Base-by-base conservation (phyloP, 2,113 vertebrate genomes). In the Haplochromis vanheusdeni region DNA sequence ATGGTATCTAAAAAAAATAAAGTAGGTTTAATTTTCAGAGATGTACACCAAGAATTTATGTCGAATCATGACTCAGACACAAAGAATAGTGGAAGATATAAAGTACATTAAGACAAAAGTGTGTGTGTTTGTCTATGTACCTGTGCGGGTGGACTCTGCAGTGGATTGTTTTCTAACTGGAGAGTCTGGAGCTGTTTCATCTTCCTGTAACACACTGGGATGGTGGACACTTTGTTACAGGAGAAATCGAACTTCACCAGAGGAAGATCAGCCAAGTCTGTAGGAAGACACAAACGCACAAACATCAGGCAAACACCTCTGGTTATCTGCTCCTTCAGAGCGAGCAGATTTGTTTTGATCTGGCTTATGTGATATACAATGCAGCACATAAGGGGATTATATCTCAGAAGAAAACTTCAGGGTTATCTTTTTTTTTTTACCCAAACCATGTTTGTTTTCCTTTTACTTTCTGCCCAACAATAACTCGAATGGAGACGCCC, bases 201-300 rank as follows among this genome's bases (percentile, higher is more conserved):
- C 81, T 97, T 98, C 94, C 98, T 97, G 95, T 97, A 99, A 91
- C 97, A 97, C 90, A 98, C 95, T 5, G 98, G 98, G 94, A 99
- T 98, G 90, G 96, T 97, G 8, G 98, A 97, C 85, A 99, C 97
- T 94, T 98, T 98, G 97, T 99, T 99, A 95, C 98, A 99, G 93
- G 98, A 98, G 95, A 99, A 98, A 94, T 99, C 97, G 21, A 99
- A 97, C 95, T 97, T 99, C 77, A 99, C 98, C 96, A 99, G 96
- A 73, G 98, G 98, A 90, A 99, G 97, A 33, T 97, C 97, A 55
- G 98, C 97, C 93, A 99, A 93, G 92, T 99, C 98, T 99, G 96
- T 85, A 95, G 79, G 12, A 19, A 42, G 8, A 80, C 33, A 84
- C 17, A 87, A 9, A 75, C 4, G n/a, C 28, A 85, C 49, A 58